Percentiles rank a stretch among this genome's conserved stretches.
phyloP scores from a whole-genome alignment of 2,888 invertebrate species.

The Unio pictorum region DNA sequence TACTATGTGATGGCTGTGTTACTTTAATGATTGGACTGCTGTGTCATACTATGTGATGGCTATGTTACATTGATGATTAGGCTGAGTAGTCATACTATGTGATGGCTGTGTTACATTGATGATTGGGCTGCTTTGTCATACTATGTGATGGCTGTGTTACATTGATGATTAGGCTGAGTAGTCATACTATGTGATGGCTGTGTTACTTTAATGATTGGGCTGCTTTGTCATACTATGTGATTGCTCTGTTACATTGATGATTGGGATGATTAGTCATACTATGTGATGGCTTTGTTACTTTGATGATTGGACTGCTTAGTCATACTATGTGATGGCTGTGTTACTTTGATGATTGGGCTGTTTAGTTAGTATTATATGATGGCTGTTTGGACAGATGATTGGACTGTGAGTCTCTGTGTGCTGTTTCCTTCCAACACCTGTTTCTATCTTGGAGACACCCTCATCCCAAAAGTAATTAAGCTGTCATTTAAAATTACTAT shows the following conservation, averaged over 20 bases:
- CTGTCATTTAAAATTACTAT: too few relatives aligned
- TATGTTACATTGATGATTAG: too few relatives aligned
- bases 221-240: slow-evolving; percentile 91
- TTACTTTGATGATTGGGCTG: slow-evolving; percentile 67
- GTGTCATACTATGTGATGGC: too few relatives aligned
- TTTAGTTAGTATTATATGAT: slow-evolving; percentile 93
- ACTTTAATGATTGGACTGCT: too few relatives aligned
- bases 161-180: slow-evolving; percentile 80
- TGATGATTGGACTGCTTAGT: slow-evolving; percentile 81
- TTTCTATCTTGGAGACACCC: slow-evolving; percentile 93
- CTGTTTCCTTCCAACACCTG: slow-evolving; percentile 83
- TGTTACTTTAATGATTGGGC: slow-evolving; percentile 37
- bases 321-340: slow-evolving; percentile 53
- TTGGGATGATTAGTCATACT: slow-evolving; percentile 87
- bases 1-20: too few relatives aligned
- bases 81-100: slow-evolving; percentile 91
- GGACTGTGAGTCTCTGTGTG: slow-evolving; percentile 74
- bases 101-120: slow-evolving; percentile 77
- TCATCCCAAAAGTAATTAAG: slow-evolving; percentile 84
- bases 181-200: slow-evolving; percentile 43
- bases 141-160: slow-evolving; percentile 85
- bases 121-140: slow-evolving; percentile 65
- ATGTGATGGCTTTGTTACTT: slow-evolving; percentile 89
- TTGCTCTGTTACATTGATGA: slow-evolving; percentile 90
- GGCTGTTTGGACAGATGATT: slow-evolving; percentile 91